Evolutionary conservation across 2,888 invertebrate genomes (phyloP).

Genomic region (Thymelicus sylvestris): DNA sequence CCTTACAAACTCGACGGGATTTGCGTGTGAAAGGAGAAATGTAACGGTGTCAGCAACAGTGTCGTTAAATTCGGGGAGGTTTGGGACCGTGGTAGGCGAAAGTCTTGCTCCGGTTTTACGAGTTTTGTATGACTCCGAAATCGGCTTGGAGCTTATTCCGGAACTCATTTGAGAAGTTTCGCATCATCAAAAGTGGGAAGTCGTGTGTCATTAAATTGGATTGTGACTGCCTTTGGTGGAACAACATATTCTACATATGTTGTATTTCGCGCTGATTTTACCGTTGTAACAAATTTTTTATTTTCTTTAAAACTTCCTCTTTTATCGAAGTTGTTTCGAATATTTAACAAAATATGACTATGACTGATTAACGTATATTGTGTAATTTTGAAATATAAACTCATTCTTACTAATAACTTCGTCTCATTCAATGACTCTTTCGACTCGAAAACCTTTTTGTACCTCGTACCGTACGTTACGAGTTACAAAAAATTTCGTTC

Average conservation of each 20-base stretch:
- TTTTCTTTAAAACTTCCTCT: too few species aligned
- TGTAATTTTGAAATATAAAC: background rate
- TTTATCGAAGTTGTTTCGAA: too few species aligned
- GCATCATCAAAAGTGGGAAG: conserved; percentile 67
- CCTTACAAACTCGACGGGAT: conserved; percentile 63
- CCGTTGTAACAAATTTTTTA: conserved; percentile 35
- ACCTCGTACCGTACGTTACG: too few species aligned
- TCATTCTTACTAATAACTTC: background rate
- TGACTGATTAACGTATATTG: too few species aligned
- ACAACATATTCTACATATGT: conserved; percentile 28
- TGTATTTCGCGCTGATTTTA: conserved; percentile 20
- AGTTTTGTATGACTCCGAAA: conserved; percentile 73
- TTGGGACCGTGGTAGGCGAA: conserved; percentile 60
- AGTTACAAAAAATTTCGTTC: conserved; percentile 11
- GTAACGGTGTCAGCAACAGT: conserved; percentile 70
- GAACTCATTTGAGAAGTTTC: conserved; percentile 74
- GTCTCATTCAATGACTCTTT: background rate
- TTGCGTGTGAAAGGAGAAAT: conserved; percentile 72
- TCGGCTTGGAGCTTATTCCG: conserved; percentile 67
- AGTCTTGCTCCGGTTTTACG: conserved; percentile 70
- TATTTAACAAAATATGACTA: too few species aligned
- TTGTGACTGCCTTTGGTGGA: conserved; percentile 47
- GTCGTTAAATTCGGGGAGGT: conserved; percentile 72
- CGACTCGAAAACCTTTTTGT: too few species aligned
- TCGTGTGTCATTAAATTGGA: conserved; percentile 60